Base-by-base conservation (phyloP, 2,113 vertebrate genomes). In the Bostrychus sinensis region DNA sequence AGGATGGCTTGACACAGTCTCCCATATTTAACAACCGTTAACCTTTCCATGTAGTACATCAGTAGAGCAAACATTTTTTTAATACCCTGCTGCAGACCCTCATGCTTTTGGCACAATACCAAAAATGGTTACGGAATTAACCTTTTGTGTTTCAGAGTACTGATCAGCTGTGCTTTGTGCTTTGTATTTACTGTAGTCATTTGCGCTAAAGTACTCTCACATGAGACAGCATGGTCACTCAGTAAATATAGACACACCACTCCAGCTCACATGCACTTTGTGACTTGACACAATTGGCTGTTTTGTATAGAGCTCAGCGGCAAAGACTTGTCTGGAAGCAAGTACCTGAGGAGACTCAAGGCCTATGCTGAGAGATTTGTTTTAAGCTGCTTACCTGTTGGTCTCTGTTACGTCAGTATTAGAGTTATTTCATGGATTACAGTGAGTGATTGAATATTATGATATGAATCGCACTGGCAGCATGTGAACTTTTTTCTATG, bases 331-430 rank as follows among this genome's bases (percentile, higher is more conserved):
- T 26, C 67, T 28, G 25, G 36, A 43, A 73, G 66, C 28, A 46
- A 60, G 45, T 63, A 56, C 74, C 75, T 66, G 62, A 78, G 69
- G 67, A 88, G 71, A 63, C 66, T 69, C 66, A 17, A 58, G 53
- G 68, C 74, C 66, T 76, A 66, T 58, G 63, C 79, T 56, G 51
- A 46, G 78, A 86, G 88, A 87, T 90, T 86, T 91, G 56, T 78
- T 51, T 61, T 89, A 91, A 92, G 88, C 89, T 82, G 75, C 88
- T 91, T 91, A 90, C 74, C 78, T 67, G 81, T 71, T 73, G 65
- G 69, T 65, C 78, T 56, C 69, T 69, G 62, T 86, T 89, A 68
- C 70, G 53, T 82, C 70, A 75, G 70, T 84, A 51, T 68, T 66
- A 57, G 55, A 66, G 63, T 64, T 69, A 1, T 66, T 53, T 23